Base-by-base conservation (phyloP, 2,113 vertebrate genomes). In the Tringa solitaria region DNA sequence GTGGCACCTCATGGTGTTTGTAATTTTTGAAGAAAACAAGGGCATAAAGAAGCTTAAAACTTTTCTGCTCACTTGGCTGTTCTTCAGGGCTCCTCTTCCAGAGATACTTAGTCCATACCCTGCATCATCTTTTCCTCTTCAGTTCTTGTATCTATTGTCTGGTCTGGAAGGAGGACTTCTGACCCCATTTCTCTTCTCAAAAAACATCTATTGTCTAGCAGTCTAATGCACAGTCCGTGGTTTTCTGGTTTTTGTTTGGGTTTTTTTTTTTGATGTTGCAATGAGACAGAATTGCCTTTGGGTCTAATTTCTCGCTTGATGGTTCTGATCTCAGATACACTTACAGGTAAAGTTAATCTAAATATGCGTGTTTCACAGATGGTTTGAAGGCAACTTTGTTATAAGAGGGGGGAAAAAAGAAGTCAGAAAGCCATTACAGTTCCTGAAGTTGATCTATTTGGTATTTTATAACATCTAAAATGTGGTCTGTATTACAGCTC, bases 341-440 rank as follows among this genome's bases (percentile, higher is more conserved):
- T 85, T 78, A 54, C 33, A 79, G 65, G 35, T 96, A 72, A 76
- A 85, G 27, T 69, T 91, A 64, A 79, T 89, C 22, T 94, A 41
- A 83, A 72, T 70, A 20, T 8, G 4, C 10, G 3, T 59, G 23
- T 69, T 93, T 89, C 70, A 69, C 22, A 76, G 45, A 18, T 85
- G 17, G 26, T 76, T 89, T 91, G 63, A 85, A 79, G 70, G 53
- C 21, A 64, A 20, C 17, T 35, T 77, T 43, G 16, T 83, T 87
- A 32, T 41, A 77, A 87, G 87, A 64, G 23, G 43, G 22, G 51
- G 51, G 50, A 51, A 54, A 54, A 27, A 75, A 43, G 27, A 67
- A 80, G 21, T 84, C 41, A 78, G 65, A 63, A 78, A 56, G 30
- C 22, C 3, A 8, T 76, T 68, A 56, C 21, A 32, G 0, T 78